Percentiles rank a stretch among this genome's conserved stretches.
These are phyloP conservation scores for Sebastes elongatus DNA, from an alignment of 2,797 vertebrate genomes.

Conservation along the genomic window DNA sequence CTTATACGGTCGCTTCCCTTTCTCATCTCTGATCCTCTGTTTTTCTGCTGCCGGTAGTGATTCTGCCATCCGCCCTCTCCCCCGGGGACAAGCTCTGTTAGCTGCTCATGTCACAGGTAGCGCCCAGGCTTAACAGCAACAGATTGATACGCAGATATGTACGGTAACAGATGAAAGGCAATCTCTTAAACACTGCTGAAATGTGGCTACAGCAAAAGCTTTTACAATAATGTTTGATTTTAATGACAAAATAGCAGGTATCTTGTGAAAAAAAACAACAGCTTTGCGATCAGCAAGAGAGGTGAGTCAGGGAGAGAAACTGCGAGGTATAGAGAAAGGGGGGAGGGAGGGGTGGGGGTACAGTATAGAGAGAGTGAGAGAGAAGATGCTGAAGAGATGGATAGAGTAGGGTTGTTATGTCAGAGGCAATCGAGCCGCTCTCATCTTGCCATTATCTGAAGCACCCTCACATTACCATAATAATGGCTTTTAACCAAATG, in stretches of 20 bases:
- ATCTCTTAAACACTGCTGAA: slow-evolving; percentile 51
- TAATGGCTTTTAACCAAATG: slow-evolving; percentile 86
- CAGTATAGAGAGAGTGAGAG: slow-evolving; percentile 50
- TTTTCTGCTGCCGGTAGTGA: slow-evolving; percentile 26
- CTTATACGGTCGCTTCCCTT: slow-evolving; percentile 46
- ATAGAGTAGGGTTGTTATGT: slow-evolving; percentile 81
- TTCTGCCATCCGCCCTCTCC: slow-evolving; percentile 26
- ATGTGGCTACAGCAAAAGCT: slow-evolving; percentile 45
- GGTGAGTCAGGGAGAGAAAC: slow-evolving; percentile 64
- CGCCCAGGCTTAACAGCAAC: slow-evolving; percentile 35
- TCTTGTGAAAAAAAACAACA: background rate
- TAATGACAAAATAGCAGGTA: slow-evolving; percentile 58
- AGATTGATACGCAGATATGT: slow-evolving; percentile 29
- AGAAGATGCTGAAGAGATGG: slow-evolving; percentile 74
- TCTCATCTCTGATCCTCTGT: slow-evolving; percentile 36
- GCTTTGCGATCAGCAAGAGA: slow-evolving; percentile 51
- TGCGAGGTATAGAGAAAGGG: slow-evolving; percentile 33
- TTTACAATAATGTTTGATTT: slow-evolving; percentile 55
- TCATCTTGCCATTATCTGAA: slow-evolving; percentile 85
- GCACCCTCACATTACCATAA: slow-evolving; percentile 85
- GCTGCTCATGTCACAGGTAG: slow-evolving; percentile 52
- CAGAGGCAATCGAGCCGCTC: slow-evolving; percentile 81
- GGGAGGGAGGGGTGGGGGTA: background rate
- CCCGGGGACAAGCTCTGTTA: slow-evolving; percentile 26
- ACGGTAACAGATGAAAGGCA: slow-evolving; percentile 19